These are phyloP conservation scores for Bos indicus DNA, from an alignment of 2,113 vertebrate species.

Conservation along the genomic window DNA sequence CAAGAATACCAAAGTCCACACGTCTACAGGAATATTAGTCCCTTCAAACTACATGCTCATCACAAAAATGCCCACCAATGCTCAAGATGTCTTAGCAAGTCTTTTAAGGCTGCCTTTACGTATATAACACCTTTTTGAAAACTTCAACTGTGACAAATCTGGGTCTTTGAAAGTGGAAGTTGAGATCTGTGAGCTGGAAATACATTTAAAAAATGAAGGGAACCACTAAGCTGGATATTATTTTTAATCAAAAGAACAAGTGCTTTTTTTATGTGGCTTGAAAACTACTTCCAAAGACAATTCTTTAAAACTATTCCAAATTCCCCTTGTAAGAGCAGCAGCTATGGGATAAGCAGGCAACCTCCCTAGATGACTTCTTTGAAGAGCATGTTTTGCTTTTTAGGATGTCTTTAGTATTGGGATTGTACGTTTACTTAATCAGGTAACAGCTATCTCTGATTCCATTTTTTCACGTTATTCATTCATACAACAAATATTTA, in stretches of 20 bases:
- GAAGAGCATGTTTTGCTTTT: neutral
- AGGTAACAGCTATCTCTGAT: neutral
- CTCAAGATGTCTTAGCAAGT: neutral
- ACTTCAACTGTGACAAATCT: conserved; percentile 31
- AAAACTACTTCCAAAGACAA: neutral
- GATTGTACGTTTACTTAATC: neutral
- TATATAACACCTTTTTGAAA: conserved; percentile 19
- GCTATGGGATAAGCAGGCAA: neutral
- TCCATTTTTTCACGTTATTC: neutral
- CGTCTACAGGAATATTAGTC: neutral
- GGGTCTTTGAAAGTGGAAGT: conserved; percentile 34
- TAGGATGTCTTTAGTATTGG: neutral
- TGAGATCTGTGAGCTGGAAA: neutral
- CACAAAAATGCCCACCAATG: neutral
- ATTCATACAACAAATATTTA: conserved; percentile 5
- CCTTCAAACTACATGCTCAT: conserved; percentile 10
- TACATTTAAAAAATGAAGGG: conserved; percentile 16
- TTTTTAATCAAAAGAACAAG: conserved; percentile 20
- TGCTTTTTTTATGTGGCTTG: conserved; percentile 3
- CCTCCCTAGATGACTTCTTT: neutral
- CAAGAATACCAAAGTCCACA: neutral
- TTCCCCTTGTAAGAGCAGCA: neutral
- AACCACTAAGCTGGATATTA: neutral
- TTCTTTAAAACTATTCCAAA: neutral
- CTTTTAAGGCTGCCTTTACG: neutral